These are phyloP conservation scores for Philypnodon macrostomus DNA, from an alignment of 2,797 vertebrate genomes.

Conservation along the genomic window DNA sequence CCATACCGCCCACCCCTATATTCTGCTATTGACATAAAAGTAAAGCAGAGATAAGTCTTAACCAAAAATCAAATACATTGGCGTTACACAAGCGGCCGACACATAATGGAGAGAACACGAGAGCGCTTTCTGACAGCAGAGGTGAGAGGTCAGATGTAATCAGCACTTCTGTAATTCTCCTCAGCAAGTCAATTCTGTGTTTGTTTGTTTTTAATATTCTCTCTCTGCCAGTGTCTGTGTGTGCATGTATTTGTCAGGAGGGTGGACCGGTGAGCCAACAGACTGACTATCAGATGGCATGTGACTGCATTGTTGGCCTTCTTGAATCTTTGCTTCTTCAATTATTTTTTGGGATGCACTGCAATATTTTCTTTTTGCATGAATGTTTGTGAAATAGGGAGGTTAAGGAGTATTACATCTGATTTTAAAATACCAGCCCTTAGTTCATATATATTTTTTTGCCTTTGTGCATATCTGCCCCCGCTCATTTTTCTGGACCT, in stretches of 20 bases:
- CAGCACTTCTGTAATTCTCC: constrained; percentile 74
- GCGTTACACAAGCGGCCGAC: constrained; percentile 21
- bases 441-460: constrained; percentile 30
- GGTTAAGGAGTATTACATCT: constrained; percentile 47
- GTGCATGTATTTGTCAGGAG: constrained; percentile 36
- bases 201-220: constrained; percentile 85
- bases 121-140: constrained; percentile 65
- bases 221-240: constrained; percentile 23
- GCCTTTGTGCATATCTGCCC: constrained; percentile 26
- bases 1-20: too few relatives aligned
- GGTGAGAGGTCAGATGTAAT: constrained; percentile 79
- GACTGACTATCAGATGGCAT: constrained; percentile 64
- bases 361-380: constrained; percentile 48
- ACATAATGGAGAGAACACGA: constrained; percentile 36
- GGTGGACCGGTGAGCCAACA: constrained; percentile 35
- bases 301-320: constrained; percentile 47
- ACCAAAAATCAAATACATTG: constrained; percentile 16
- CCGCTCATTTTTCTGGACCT: constrained; percentile 35
- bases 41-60: constrained; percentile 2
- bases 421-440: too few relatives aligned
- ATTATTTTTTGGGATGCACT: constrained; percentile 35
- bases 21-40: not conserved
- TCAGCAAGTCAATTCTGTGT: constrained; percentile 77
- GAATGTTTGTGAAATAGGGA: constrained; percentile 21
- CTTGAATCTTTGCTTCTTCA: constrained; percentile 35